These are phyloP conservation scores for Rallus crepitans DNA, from an alignment of 2,797 vertebrate genomes.

Conservation along the genomic window DNA sequence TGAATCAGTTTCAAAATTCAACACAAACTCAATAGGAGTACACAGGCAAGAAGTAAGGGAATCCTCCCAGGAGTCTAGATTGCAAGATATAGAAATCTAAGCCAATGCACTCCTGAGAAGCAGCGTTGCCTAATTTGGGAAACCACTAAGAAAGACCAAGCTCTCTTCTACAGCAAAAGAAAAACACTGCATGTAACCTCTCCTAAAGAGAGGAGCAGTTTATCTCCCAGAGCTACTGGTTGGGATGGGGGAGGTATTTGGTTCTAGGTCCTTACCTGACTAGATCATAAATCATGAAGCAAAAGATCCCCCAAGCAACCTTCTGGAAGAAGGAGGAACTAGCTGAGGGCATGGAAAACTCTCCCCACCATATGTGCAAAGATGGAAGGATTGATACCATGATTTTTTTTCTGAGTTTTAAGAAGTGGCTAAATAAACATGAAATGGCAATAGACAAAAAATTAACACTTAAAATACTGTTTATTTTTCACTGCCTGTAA, in stretches of 20 bases:
- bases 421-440: neutral
- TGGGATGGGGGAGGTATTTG: neutral
- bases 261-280: neutral
- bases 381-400: neutral
- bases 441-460: neutral
- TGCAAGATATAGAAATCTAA: neutral
- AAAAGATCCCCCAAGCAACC: neutral
- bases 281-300: neutral
- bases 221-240: neutral
- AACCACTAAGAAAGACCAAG: neutral
- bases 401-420: neutral
- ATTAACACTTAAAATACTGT: neutral
- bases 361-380: neutral
- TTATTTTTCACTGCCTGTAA: neutral
- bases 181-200: neutral
- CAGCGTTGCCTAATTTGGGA: neutral
- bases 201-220: neutral
- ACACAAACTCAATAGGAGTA: neutral
- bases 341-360: neutral
- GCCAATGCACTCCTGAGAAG: neutral
- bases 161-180: neutral
- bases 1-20: conserved; percentile 62
- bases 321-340: neutral
- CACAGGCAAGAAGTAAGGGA: neutral
- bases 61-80: neutral